Percentiles rank a stretch among this genome's conserved stretches.
These are phyloP conservation scores for Lasiommata megera DNA, from an alignment of 2,888 invertebrate species.

Conservation along the genomic window DNA sequence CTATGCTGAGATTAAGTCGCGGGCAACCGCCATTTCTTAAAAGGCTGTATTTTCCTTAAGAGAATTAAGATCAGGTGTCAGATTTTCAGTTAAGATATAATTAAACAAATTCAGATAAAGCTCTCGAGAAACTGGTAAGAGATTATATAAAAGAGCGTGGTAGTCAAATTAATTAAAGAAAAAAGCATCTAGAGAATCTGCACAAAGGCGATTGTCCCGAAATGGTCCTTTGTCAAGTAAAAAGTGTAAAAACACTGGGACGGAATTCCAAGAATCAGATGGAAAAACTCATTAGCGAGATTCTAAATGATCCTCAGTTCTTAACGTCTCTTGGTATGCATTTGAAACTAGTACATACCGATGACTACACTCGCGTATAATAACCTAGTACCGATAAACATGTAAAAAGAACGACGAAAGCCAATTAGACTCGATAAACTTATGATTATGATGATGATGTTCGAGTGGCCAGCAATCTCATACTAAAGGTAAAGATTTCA, in stretches of 20 bases:
- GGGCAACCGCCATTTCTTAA: too few relatives aligned
- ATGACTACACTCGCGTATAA: not conserved
- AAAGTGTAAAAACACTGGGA: slow-evolving; percentile 14
- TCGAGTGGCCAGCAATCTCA: too few relatives aligned
- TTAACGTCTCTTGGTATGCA: not conserved
- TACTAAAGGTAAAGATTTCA: too few relatives aligned
- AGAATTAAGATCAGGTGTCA: not conserved
- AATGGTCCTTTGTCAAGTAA: slow-evolving; percentile 22
- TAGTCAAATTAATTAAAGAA: slow-evolving; percentile 21
- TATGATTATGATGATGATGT: too few relatives aligned
- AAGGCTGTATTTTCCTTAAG: not conserved
- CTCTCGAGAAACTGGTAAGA: not conserved
- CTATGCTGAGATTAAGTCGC: too few relatives aligned
- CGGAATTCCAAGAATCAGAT: slow-evolving; percentile 3
- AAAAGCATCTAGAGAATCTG: slow-evolving; percentile 10
- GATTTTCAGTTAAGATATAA: too few relatives aligned
- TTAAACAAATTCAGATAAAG: not conserved
- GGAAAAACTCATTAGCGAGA: slow-evolving; percentile 15
- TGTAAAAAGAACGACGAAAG: too few relatives aligned
- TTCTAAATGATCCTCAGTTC: slow-evolving; percentile 2
- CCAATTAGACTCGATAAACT: too few relatives aligned
- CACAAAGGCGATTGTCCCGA: slow-evolving; percentile 20
- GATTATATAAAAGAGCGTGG: not conserved
- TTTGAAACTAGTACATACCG: not conserved
- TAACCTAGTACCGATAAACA: too few relatives aligned